A percentile compares a stretch with the other conserved stretches of the same genome.
Evolutionary conservation across 1,140 invertebrate species (phyloP).

Genomic region (Magallana gigas): DNA sequence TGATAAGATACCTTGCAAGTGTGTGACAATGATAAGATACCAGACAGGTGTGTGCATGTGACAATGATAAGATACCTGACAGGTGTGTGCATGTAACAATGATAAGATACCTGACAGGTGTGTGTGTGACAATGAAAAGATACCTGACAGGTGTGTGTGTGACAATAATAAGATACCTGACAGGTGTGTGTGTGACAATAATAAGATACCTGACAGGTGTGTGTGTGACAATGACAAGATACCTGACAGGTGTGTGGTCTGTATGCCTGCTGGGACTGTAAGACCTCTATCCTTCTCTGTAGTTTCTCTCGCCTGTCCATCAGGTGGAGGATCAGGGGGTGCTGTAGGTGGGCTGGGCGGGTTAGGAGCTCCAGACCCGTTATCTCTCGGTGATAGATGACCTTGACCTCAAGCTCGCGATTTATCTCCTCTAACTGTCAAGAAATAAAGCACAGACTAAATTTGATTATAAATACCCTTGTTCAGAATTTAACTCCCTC

Average conservation of each 20-base stretch:
- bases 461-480: not conserved
- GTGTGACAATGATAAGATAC: too few species aligned
- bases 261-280: slow-evolving; percentile 65
- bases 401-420: slow-evolving; percentile 61
- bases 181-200: too few species aligned
- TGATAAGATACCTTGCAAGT: too few species aligned
- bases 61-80: too few species aligned
- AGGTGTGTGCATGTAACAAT: too few species aligned
- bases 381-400: slow-evolving; percentile 56
- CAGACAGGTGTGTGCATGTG: too few species aligned
- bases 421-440: slow-evolving; percentile 53
- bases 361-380: slow-evolving; percentile 58
- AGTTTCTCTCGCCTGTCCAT: slow-evolving; percentile 56
- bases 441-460: not conserved
- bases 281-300: slow-evolving; percentile 47
- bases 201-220: slow-evolving; percentile 64
- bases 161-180: too few species aligned
- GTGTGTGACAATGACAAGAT: too few species aligned
- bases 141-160: too few species aligned
- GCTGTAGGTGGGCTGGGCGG: slow-evolving; percentile 58
- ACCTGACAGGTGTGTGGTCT: slow-evolving; percentile 72
- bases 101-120: too few species aligned
- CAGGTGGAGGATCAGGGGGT: slow-evolving; percentile 66
- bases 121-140: too few species aligned
- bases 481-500: not conserved